Base-by-base conservation (phyloP, 1,140 invertebrate genomes). In the Camponotus vicinus region DNA sequence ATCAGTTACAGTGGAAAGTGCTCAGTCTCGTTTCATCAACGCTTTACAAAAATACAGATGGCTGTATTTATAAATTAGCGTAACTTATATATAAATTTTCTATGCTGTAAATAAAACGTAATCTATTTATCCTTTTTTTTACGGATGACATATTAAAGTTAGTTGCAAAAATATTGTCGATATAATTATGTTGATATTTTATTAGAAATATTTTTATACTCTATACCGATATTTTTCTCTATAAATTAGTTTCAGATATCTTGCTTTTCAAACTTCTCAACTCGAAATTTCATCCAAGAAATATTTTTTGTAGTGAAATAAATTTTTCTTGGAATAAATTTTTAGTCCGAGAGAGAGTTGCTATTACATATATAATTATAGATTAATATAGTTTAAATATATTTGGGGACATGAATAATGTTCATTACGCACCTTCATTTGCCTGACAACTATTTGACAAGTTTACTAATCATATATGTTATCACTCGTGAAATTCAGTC, bases 361-460 rank as follows among this genome's bases (percentile, higher is more conserved):
- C 9, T 45, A 15, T 1, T 49, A 49, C 1, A 11, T 32, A 42
- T 9, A 32, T n/a, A 42, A 34, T 49, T 57, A 55, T 37, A 70
- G 64, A 80, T 55, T 80, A 80, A 80, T 52, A 18, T 67, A 27
- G 42, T 67, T 69, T 6, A 57, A 27, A 79, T 40, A 63, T 27
- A 13, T 57, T 49, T 49, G 45, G 7, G 21, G 37, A 4, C 13
- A 70, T 70, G 78, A 80, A 55, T 69, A 70, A 70, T 57, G 37
- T 70, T 70, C 78, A 18, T n/a, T 37, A 61, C 18, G 11, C 61
- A 66, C 40, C 42, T 59, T 66, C 61, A 32, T 34, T 32, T 6
- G 3, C n/a, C 13, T 34, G 63, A 69, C 63, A 79, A 67, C 45
- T 27, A 27, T 27, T 27, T 6, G 77, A 79, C 13, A 45, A 69